Evolutionary conservation across 1,140 invertebrate genomes (phyloP).

Genomic region (Antheraea pernyi): DNA sequence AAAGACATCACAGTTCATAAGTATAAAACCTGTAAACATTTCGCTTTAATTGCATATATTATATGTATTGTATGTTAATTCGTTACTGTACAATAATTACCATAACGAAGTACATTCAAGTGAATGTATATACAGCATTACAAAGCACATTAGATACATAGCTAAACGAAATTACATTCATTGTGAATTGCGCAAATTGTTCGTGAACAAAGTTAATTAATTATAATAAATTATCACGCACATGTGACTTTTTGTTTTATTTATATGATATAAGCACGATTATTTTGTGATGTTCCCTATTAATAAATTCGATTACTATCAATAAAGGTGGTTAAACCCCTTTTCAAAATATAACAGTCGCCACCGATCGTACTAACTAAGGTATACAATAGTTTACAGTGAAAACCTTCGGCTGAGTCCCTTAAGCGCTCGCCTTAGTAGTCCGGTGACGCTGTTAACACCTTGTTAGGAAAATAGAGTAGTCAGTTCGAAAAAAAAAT

Average conservation of each 20-base stretch:
- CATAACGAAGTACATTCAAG: neutral
- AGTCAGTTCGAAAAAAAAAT: too few species aligned
- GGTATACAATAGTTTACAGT: too few species aligned
- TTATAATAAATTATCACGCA: constrained; percentile 5
- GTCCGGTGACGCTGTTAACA: too few species aligned
- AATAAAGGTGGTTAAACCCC: too few species aligned
- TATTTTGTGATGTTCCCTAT: too few species aligned
- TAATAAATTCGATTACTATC: too few species aligned
- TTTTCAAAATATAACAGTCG: too few species aligned
- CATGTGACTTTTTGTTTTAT: constrained; percentile 46
- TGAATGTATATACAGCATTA: neutral
- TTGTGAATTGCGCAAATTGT: neutral
- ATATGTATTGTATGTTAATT: neutral
- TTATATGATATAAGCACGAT: constrained; percentile 15
- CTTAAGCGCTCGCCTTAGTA: too few species aligned
- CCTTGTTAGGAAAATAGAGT: too few species aligned
- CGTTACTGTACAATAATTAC: neutral
- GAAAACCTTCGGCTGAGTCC: too few species aligned
- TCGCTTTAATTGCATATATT: neutral
- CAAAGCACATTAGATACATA: constrained; percentile 2
- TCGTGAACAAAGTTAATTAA: neutral
- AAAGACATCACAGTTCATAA: neutral
- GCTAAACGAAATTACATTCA: neutral
- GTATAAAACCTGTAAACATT: neutral
- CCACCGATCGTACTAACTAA: too few species aligned